phyloP scores from a whole-genome alignment of 2,113 vertebrate genomes.

The Otocyon megalotis region DNA sequence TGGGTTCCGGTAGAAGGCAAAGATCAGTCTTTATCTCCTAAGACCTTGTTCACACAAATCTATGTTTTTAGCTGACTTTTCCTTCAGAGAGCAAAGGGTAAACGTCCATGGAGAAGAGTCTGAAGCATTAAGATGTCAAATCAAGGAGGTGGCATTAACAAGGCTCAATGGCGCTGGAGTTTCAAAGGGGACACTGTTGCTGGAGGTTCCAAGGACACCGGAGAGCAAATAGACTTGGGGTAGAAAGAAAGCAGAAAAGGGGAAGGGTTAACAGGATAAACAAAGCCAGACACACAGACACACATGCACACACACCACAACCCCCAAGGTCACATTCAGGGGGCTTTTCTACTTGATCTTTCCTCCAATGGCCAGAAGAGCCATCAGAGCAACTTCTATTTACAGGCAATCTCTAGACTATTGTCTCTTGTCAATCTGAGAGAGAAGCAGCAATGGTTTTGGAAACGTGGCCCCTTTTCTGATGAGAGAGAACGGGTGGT shows the following conservation, averaged over 20 bases:
- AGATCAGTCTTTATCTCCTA: neutral
- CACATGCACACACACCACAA: rapidly evolving
- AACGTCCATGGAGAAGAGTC: neutral
- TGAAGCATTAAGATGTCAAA: neutral
- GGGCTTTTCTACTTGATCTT: neutral
- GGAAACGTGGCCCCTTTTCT: neutral
- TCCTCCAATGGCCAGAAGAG: neutral
- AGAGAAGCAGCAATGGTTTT: neutral
- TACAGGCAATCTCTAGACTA: neutral
- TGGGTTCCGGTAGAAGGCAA: neutral
- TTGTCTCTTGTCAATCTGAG: neutral
- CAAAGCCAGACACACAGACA: neutral
- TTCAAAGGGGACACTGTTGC: neutral
- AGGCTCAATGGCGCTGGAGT: rapidly evolving
- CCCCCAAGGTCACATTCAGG: neutral
- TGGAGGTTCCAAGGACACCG: neutral
- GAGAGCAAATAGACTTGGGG: neutral
- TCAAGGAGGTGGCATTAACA: neutral
- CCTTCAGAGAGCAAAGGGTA: neutral
- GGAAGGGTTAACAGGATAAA: neutral
- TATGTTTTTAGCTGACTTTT: neutral
- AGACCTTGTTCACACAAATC: neutral
- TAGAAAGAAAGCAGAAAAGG: neutral
- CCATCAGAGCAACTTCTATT: rapidly evolving
- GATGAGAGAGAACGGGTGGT: neutral